Evolutionary conservation across 2,113 vertebrate species (phyloP).

Genomic region (Entelurus aequoreus): DNA sequence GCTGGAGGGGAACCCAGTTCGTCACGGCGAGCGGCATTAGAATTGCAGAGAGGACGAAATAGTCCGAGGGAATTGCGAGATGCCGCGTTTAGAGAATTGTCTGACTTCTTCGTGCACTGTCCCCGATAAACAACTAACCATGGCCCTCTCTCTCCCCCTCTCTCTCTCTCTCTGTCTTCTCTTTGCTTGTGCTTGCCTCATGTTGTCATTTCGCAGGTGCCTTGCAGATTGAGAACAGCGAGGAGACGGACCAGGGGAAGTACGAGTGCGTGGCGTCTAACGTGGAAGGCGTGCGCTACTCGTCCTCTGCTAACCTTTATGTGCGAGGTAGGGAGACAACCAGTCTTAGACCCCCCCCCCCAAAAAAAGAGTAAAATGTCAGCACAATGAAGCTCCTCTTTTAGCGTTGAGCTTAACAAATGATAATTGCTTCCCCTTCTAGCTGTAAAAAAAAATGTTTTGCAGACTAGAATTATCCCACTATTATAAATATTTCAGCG

Average conservation of each 20-base stretch:
- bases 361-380: conserved; percentile 26
- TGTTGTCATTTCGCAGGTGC: conserved; percentile 79
- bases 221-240: conserved; percentile 98
- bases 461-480: conserved; percentile 38
- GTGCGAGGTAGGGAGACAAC: conserved; percentile 97
- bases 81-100: conserved; percentile 36
- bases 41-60: conserved; percentile 19
- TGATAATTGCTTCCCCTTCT: conserved; percentile 47
- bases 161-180: conserved; percentile 28
- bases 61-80: conserved; percentile 38
- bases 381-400: conserved; percentile 42
- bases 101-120: conserved; percentile 32
- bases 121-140: conserved; percentile 53
- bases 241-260: conserved; percentile 98
- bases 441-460: conserved; percentile 50
- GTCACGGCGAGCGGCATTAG: conserved; percentile 31
- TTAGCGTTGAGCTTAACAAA: conserved; percentile 52
- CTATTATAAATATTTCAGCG: conserved; percentile 47
- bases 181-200: conserved; percentile 36
- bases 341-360: conserved; percentile 52
- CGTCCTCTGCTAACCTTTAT: conserved; percentile 97
- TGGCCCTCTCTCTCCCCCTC: neutral
- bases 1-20: conserved; percentile 28
- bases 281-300: conserved; percentile 94
- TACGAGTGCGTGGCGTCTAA: conserved; percentile 98